Base-by-base conservation (phyloP, 2,113 vertebrate species). In the Rhizomys pruinosus region DNA sequence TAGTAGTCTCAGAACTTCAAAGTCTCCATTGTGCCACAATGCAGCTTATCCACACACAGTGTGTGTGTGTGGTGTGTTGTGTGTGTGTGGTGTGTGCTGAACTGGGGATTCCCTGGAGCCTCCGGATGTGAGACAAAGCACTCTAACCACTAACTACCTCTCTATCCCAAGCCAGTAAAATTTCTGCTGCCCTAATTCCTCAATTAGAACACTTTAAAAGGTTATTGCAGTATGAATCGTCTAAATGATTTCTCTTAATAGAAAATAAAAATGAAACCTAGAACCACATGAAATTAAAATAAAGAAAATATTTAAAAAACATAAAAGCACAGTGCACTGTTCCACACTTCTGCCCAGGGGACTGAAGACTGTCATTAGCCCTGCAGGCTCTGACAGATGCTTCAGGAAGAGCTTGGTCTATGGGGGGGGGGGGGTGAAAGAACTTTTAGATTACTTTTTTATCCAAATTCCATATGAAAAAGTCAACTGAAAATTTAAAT, bases 401-500 rank as follows among this genome's bases (percentile, higher is more conserved):
- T 81, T 81, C 3, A 12, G n/a, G 59, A 37, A 80, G 57, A 39
- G 47, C 11, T 68, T 68, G 13, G 42, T 13, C 69, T 37, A 1
- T 3, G 0, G 19, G 13, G 32, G 42, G 52, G 42, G 23, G n/a
- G n/a, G n/a, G n/a, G n/a, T 20, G 69, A 64, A 74, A 78, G 11
- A 42, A 71, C 37, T 79, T 92, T 90, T 42, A 55, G 32, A 55
- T 55, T 82, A 27, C 68, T 57, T 59, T 82, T 71, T 81, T 73
- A 69, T n/a, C 61, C 34, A 87, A 74, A 68, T 74, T 63, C 84
- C 73, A 71, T 55, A 68, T 66, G 25, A 81, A 87, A 89, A 80
- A 87, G 44, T 73, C 86, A 77, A 55, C 16, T 77, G 80, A 90
- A 77, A 76, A 47, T 81, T 92, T 90, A 72, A 92, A 57, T 88